phyloP scores from a whole-genome alignment of 2,888 invertebrate species.

The Encarsia formosa region DNA sequence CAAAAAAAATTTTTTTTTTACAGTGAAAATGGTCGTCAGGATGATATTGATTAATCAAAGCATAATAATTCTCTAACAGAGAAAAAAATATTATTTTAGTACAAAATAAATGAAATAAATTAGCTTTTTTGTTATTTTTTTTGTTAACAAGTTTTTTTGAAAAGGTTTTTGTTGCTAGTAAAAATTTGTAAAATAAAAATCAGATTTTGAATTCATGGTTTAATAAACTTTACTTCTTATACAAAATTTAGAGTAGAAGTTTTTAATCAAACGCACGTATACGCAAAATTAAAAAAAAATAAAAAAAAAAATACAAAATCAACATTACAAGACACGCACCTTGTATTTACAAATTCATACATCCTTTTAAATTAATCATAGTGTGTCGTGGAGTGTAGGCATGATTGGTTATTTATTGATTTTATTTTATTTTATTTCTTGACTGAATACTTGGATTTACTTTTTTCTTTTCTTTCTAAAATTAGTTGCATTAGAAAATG shows the following conservation, averaged over 20 bases:
- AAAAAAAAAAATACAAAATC: background rate
- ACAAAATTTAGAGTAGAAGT: slow-evolving; percentile 3
- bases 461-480: background rate
- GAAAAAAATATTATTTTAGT: too few relatives aligned
- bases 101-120: too few relatives aligned
- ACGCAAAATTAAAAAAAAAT: slow-evolving; percentile 4
- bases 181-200: slow-evolving; percentile 8
- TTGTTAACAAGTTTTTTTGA: background rate
- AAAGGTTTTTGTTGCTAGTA: slow-evolving; percentile 17
- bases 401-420: background rate
- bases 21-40: too few relatives aligned
- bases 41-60: too few relatives aligned
- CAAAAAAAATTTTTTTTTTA: background rate
- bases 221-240: slow-evolving; percentile 15
- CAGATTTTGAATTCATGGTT: slow-evolving; percentile 11
- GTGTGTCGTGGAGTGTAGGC: background rate
- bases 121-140: too few relatives aligned
- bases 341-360: slow-evolving; percentile 20
- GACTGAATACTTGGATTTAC: too few relatives aligned
- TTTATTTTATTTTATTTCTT: too few relatives aligned
- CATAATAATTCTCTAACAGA: too few relatives aligned
- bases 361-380: slow-evolving; percentile 1
- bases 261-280: background rate
- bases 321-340: slow-evolving; percentile 5
- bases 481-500: background rate